These are phyloP conservation scores for Saxidomus purpurata DNA, from an alignment of 1,140 invertebrate genomes.

Conservation along the genomic window DNA sequence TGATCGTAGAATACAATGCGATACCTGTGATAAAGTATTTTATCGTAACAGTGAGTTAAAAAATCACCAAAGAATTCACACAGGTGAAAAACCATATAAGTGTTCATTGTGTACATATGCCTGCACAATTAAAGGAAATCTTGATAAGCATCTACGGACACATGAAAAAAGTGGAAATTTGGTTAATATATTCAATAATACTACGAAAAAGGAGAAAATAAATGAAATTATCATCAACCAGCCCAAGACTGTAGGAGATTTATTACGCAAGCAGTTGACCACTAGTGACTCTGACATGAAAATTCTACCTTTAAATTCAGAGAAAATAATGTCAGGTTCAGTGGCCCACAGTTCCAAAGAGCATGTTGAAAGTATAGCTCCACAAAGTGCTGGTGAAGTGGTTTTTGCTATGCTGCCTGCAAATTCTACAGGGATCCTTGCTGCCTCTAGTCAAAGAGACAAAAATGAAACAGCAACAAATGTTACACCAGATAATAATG, in stretches of 20 bases:
- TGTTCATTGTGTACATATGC: conserved; percentile 56
- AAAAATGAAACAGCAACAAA: not conserved
- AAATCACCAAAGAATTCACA: conserved; percentile 62
- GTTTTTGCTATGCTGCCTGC: not conserved
- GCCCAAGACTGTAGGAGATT: no score
- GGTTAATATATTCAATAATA: not conserved
- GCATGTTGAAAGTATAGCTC: not conserved
- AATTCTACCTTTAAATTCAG: not conserved
- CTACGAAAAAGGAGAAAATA: not conserved
- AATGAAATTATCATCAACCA: not conserved
- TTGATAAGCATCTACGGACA: conserved; percentile 58
- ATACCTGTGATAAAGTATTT: conserved; percentile 61
- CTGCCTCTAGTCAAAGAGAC: not conserved
- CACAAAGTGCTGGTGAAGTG: not conserved
- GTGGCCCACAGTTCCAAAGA: not conserved
- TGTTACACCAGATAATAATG: not conserved
- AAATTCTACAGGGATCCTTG: not conserved
- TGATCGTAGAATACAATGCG: conserved; percentile 60
- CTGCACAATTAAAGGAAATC: conserved; percentile 60
- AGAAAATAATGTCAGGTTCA: not conserved
- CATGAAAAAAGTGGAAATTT: conserved; percentile 42
- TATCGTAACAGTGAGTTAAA: conserved; percentile 64
- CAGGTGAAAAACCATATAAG: conserved; percentile 59
- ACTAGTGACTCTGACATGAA: not conserved
- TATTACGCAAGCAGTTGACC: not conserved